Percentiles rank a stretch among this genome's conserved stretches.
Evolutionary conservation across 2,113 vertebrate species (phyloP).

Genomic region (Poeciliopsis prolifica): DNA sequence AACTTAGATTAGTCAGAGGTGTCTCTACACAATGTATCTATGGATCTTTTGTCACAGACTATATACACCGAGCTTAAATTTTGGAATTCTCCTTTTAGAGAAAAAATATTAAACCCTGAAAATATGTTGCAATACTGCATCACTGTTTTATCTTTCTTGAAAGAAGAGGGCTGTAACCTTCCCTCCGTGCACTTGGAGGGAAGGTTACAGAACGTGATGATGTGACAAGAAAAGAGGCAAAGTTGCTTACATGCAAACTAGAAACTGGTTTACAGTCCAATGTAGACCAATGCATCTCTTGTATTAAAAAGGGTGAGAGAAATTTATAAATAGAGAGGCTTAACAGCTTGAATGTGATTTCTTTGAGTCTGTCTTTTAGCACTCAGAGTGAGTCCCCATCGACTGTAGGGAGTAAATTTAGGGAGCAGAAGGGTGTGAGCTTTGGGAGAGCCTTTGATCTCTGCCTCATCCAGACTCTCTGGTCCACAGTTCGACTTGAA

Average conservation of each 20-base stretch:
- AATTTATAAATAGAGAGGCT: background rate
- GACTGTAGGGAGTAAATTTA: constrained; percentile 20
- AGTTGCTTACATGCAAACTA: constrained; percentile 5
- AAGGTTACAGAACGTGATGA: background rate
- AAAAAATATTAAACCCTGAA: background rate
- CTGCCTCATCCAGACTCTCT: constrained; percentile 27
- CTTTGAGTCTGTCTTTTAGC: constrained; percentile 1
- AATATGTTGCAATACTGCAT: too few species aligned
- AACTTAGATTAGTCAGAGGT: background rate
- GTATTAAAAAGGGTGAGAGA: background rate
- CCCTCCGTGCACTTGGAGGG: background rate
- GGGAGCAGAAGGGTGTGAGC: constrained; percentile 22
- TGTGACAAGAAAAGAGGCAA: constrained; percentile 1
- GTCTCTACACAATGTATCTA: background rate
- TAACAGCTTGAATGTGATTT: background rate
- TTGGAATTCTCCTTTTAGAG: too few species aligned
- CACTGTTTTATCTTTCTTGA: too few species aligned
- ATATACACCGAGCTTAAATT: background rate
- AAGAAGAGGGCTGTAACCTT: background rate
- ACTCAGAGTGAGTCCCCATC: constrained; percentile 18
- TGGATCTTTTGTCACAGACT: background rate
- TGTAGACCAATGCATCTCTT: background rate
- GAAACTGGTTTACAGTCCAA: background rate
- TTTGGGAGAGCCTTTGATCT: constrained; percentile 46
- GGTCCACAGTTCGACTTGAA: constrained; percentile 52